These are phyloP conservation scores for Falco naumanni DNA, from an alignment of 2,797 vertebrate genomes.

Conservation along the genomic window DNA sequence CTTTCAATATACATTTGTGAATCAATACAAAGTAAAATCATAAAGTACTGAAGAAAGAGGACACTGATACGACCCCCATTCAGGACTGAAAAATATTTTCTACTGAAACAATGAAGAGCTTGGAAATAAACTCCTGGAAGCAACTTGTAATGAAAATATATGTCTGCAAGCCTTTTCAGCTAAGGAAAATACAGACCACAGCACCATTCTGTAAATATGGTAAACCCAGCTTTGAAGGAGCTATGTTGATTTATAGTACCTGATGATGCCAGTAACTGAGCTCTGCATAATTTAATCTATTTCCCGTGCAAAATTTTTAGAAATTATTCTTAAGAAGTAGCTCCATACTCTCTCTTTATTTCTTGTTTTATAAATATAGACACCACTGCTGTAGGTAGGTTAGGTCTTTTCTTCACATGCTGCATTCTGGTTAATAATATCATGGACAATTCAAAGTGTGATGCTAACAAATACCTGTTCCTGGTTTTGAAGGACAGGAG, in stretches of 20 bases:
- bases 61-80: background rate
- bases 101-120: background rate
- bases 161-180: background rate
- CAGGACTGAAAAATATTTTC: background rate
- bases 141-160: background rate
- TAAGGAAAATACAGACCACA: background rate
- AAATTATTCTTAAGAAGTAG: background rate
- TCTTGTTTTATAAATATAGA: background rate
- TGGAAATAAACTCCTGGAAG: slow-evolving; percentile 1
- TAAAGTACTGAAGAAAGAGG: background rate
- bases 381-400: background rate
- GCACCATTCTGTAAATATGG: background rate
- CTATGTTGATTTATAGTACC: background rate
- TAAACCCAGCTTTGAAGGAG: background rate
- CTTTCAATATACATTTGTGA: background rate
- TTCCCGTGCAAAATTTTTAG: background rate
- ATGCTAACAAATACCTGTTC: background rate
- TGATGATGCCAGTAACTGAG: background rate
- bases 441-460: background rate
- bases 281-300: background rate
- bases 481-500: background rate
- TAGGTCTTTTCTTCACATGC: background rate
- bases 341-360: background rate
- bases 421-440: background rate
- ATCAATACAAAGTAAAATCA: background rate